Evolutionary conservation across 1,140 invertebrate species (phyloP).

Genomic region (Cotesia vestalis): DNA sequence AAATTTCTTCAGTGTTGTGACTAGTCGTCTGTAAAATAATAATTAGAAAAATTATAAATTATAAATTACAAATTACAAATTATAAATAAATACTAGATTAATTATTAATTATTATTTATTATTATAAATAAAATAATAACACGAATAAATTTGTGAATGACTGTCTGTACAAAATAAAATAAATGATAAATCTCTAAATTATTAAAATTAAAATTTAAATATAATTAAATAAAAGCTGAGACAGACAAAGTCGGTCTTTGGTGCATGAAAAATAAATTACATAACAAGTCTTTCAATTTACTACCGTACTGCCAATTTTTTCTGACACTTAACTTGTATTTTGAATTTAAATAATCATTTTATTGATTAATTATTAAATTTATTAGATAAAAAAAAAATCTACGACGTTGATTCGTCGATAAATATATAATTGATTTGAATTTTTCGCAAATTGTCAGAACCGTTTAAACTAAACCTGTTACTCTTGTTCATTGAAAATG

Average conservation of each 20-base stretch:
- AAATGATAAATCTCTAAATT: neutral
- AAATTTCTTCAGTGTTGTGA: constrained; percentile 39
- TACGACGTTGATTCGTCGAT: neutral
- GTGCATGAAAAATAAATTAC: constrained; percentile 19
- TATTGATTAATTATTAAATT: neutral
- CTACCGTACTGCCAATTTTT: constrained; percentile 57
- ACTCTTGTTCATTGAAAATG: constrained; percentile 4
- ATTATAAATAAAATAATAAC: neutral
- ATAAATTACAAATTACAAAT: neutral
- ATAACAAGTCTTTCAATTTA: constrained; percentile 55
- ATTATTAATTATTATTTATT: too few species aligned
- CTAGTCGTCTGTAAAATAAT: constrained; percentile 37
- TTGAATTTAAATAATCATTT: neutral
- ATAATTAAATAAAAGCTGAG: neutral
- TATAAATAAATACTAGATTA: neutral
- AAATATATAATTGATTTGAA: neutral
- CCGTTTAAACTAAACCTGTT: neutral
- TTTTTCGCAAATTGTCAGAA: constrained; percentile 2
- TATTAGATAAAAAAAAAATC: neutral
- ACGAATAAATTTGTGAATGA: constrained; percentile 9
- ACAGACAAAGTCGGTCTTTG: constrained; percentile 13
- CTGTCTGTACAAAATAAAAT: constrained; percentile 5
- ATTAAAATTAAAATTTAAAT: constrained; percentile 18
- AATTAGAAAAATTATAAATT: neutral
- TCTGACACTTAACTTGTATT: constrained; percentile 37